These are phyloP conservation scores for Drosophila willistoni DNA, from an alignment of 1,140 invertebrate genomes.

Conservation along the genomic window DNA sequence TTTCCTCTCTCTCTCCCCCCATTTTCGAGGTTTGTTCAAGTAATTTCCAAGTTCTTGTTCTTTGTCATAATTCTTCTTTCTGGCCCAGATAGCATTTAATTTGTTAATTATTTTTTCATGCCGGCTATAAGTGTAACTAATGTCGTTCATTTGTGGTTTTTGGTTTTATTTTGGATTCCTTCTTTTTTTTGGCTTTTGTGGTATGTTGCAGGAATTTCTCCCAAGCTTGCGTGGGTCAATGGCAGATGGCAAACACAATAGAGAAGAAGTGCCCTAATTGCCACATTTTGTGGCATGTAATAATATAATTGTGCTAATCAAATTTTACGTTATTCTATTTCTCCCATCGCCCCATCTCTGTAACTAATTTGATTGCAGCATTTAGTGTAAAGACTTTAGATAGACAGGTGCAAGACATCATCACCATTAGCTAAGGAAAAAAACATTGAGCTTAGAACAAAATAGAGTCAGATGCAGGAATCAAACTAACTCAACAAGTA, in stretches of 20 bases:
- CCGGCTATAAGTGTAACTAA: slow-evolving; percentile 70
- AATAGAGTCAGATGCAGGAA: neutral
- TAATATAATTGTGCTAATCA: slow-evolving; percentile 78
- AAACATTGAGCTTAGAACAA: too few relatives aligned
- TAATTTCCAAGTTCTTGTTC: slow-evolving; percentile 21
- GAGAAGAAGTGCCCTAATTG: slow-evolving; percentile 49
- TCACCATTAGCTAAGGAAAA: neutral
- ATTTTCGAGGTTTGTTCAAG: neutral
- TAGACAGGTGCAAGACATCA: slow-evolving; percentile 5
- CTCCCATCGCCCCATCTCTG: slow-evolving; percentile 13
- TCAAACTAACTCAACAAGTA: neutral
- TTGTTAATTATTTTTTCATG: slow-evolving; percentile 73
- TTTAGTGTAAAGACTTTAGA: slow-evolving; percentile 42
- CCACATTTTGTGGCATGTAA: slow-evolving; percentile 72
- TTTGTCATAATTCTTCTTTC: slow-evolving; percentile 12
- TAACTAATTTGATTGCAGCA: slow-evolving; percentile 63
- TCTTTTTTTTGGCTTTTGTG: slow-evolving; percentile 18
- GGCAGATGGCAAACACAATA: slow-evolving; percentile 40
- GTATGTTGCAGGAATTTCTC: slow-evolving; percentile 27
- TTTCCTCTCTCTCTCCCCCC: too few relatives aligned
- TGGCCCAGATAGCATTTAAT: slow-evolving; percentile 67
- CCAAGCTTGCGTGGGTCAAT: slow-evolving; percentile 68
- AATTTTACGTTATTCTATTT: slow-evolving; percentile 62
- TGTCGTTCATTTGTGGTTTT: slow-evolving; percentile 74
- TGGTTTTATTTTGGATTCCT: slow-evolving; percentile 41